Conservation (phyloP, 1,140 invertebrate genomes). For the Drosophila kurseongensis region DNA sequence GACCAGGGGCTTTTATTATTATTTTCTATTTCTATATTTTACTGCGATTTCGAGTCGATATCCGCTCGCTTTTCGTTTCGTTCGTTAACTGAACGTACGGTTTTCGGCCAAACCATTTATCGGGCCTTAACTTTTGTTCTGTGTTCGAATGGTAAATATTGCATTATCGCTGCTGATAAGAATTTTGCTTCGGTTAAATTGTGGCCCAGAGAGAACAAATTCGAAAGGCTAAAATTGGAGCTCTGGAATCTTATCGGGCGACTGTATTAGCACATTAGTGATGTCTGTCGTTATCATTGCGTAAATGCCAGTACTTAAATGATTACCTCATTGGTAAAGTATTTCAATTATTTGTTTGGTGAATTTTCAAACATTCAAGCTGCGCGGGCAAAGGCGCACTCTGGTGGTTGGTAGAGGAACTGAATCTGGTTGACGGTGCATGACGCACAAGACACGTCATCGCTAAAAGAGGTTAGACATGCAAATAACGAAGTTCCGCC, state of each 20-base stretch:
- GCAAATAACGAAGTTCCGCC: no score
- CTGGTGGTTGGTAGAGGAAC: not conserved
- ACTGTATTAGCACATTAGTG: constrained; percentile 58
- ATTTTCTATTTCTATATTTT: constrained; percentile 13
- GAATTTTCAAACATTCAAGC: not conserved
- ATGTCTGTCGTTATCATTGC: constrained; percentile 46
- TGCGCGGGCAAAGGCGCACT: constrained; percentile 8
- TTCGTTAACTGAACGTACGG: constrained; percentile 62
- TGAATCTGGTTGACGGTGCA: not conserved
- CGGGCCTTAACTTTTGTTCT: constrained; percentile 32
- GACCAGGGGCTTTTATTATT: constrained; percentile 42
- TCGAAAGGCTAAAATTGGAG: constrained; percentile 28
- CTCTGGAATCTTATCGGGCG: constrained; percentile 51
- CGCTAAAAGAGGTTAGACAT: not conserved
- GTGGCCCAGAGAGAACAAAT: constrained; percentile 17
- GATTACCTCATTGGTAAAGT: constrained; percentile 34
- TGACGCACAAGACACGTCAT: constrained; percentile 7
- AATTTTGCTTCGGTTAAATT: constrained; percentile 2
- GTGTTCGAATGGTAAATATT: constrained; percentile 46
- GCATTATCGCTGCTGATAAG: constrained; percentile 73
- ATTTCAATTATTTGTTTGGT: constrained; percentile 19
- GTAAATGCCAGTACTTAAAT: constrained; percentile 25
- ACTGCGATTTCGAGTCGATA: constrained; percentile 36
- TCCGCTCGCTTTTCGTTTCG: constrained; percentile 78
- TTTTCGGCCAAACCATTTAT: constrained; percentile 59